These are phyloP conservation scores for Ligdia adustata DNA, from an alignment of 2,888 invertebrate species.

Conservation along the genomic window DNA sequence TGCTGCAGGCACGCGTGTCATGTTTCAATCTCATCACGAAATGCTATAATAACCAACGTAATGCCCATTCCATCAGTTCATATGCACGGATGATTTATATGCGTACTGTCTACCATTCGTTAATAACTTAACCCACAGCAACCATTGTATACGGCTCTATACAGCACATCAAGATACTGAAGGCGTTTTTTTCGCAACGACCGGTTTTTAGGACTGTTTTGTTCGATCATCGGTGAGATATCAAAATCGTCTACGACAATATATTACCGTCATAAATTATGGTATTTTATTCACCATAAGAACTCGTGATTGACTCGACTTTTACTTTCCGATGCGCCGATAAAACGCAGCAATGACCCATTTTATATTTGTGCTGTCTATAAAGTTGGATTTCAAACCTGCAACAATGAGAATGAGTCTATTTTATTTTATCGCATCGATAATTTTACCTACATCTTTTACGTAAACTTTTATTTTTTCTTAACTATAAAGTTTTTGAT, in stretches of 20 bases:
- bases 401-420: constrained; percentile 23
- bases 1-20: constrained; percentile 37
- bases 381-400: constrained; percentile 39
- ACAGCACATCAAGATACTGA: constrained; percentile 42
- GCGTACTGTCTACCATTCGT: constrained; percentile 54
- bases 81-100: constrained; percentile 70
- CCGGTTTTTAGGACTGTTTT: constrained; percentile 48
- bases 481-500: no score
- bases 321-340: constrained; percentile 44
- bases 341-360: constrained; percentile 41
- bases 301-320: constrained; percentile 39
- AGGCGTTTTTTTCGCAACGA: constrained; percentile 44
- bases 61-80: constrained; percentile 58
- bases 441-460: constrained; percentile 6
- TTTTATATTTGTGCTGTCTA: constrained; percentile 35
- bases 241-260: constrained; percentile 35
- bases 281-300: constrained; percentile 40
- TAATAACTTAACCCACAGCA: constrained; percentile 62
- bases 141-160: constrained; percentile 47
- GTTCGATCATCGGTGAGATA: constrained; percentile 22
- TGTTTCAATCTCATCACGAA: constrained; percentile 54
- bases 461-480: background rate
- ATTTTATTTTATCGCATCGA: constrained; percentile 14
- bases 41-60: constrained; percentile 60
- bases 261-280: constrained; percentile 46